Evolutionary conservation across 2,113 vertebrate genomes (phyloP).

Genomic region (Hypomesus transpacificus): DNA sequence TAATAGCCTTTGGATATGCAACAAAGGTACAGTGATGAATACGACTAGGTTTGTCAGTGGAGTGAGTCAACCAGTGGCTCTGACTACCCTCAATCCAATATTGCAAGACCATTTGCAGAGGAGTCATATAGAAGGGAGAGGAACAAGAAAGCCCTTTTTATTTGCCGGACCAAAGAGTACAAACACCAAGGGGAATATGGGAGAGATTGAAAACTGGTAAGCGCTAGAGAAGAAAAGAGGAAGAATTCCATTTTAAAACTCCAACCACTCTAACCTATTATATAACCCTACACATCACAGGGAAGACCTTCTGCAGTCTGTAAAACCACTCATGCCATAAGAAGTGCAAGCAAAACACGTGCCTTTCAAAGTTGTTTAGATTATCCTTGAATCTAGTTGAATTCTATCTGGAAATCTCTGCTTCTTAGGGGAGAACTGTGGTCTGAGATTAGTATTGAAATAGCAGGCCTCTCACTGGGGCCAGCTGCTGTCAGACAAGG

Average conservation of each 20-base stretch:
- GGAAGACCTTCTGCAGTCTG: slow-evolving; percentile 24
- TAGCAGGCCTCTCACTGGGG: slow-evolving; percentile 49
- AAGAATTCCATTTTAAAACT: slow-evolving; percentile 12
- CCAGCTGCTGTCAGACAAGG: slow-evolving; percentile 62
- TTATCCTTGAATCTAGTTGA: slow-evolving; percentile 1
- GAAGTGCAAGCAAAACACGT: slow-evolving; percentile 41
- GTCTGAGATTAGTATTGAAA: slow-evolving; percentile 65
- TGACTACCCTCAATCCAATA: neutral
- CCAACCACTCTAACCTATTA: slow-evolving; percentile 34
- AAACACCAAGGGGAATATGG: too few relatives aligned
- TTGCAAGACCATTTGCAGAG: neutral
- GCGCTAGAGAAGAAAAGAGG: neutral
- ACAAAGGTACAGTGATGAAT: neutral
- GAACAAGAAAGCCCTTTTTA: neutral
- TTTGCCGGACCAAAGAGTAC: too few relatives aligned
- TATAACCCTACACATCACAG: slow-evolving; percentile 25
- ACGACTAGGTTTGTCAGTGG: neutral
- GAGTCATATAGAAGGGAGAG: neutral
- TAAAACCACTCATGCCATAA: slow-evolving; percentile 51
- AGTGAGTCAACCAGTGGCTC: neutral
- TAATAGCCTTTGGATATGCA: neutral
- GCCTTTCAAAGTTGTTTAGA: slow-evolving; percentile 27
- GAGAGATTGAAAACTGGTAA: neutral
- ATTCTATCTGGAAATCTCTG: slow-evolving; percentile 41
- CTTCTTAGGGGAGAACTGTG: slow-evolving; percentile 24